Conservation (phyloP, 2,888 invertebrate species). For the Agrochola macilenta region DNA sequence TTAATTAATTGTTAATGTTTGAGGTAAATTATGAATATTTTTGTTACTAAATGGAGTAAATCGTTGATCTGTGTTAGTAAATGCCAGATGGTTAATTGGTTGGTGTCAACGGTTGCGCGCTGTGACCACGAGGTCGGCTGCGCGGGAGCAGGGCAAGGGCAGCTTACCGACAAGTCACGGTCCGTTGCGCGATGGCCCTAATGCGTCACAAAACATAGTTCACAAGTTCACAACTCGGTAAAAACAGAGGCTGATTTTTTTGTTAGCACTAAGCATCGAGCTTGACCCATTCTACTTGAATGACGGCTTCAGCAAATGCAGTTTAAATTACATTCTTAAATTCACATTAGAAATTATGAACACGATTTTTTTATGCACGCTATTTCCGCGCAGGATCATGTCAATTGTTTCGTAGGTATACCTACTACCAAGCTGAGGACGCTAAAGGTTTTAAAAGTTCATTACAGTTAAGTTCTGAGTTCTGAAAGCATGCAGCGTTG, state of each 20-base stretch:
- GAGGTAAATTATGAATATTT: conserved; percentile 41
- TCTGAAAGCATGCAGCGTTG: conserved; percentile 81
- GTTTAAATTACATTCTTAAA: conserved; percentile 49
- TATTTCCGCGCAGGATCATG: not conserved
- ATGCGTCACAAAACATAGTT: conserved; percentile 63
- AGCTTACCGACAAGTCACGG: conserved; percentile 68
- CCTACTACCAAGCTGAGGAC: conserved; percentile 2
- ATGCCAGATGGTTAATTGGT: conserved; percentile 60
- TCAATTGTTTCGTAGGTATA: not conserved
- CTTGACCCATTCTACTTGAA: conserved; percentile 56
- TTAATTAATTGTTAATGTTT: conserved; percentile 29
- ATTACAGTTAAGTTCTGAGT: conserved; percentile 52
- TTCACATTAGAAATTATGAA: conserved; percentile 30
- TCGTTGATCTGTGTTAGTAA: conserved; percentile 27
- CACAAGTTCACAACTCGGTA: conserved; percentile 48
- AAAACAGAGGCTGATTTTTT: conserved; percentile 58
- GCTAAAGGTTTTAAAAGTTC: conserved; percentile 58
- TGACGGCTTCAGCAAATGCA: conserved; percentile 46
- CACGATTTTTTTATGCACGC: not conserved
- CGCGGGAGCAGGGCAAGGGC: conserved; percentile 77
- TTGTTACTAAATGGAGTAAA: conserved; percentile 26
- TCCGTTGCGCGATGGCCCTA: conserved; percentile 64
- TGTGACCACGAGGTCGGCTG: conserved; percentile 73
- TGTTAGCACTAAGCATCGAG: conserved; percentile 31
- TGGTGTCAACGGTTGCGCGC: conserved; percentile 65